Evolutionary conservation across 2,797 vertebrate genomes (phyloP).

Genomic region (Pangasius krempfi): DNA sequence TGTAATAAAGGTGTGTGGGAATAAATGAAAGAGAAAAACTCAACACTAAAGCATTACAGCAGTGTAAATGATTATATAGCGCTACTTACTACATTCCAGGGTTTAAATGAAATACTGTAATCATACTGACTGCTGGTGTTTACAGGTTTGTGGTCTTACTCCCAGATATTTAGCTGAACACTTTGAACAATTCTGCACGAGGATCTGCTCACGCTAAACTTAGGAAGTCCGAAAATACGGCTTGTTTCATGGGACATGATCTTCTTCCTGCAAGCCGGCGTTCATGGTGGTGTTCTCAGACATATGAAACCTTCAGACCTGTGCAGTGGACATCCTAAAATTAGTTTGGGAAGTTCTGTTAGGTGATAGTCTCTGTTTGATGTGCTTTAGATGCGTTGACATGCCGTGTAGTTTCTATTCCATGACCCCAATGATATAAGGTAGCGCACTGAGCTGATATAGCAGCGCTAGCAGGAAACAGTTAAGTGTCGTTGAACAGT

Average conservation of each 20-base stretch:
- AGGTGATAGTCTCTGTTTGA: background rate
- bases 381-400: background rate
- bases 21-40: background rate
- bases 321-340: background rate
- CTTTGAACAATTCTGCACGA: background rate
- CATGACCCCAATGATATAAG: background rate
- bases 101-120: constrained; percentile 3
- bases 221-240: background rate
- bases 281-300: background rate
- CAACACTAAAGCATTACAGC: background rate
- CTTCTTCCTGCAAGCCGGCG: background rate
- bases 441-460: background rate
- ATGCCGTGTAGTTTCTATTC: background rate
- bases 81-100: background rate
- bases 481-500: background rate
- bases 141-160: background rate
- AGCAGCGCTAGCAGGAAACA: background rate
- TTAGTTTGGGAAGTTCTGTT: background rate
- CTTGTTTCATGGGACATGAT: background rate
- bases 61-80: background rate
- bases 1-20: background rate
- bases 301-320: background rate
- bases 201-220: background rate
- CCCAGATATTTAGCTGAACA: background rate
- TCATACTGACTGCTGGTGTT: constrained; percentile 9